Base-by-base conservation (phyloP, 2,888 invertebrate species). In the Entomobrya proxima region DNA sequence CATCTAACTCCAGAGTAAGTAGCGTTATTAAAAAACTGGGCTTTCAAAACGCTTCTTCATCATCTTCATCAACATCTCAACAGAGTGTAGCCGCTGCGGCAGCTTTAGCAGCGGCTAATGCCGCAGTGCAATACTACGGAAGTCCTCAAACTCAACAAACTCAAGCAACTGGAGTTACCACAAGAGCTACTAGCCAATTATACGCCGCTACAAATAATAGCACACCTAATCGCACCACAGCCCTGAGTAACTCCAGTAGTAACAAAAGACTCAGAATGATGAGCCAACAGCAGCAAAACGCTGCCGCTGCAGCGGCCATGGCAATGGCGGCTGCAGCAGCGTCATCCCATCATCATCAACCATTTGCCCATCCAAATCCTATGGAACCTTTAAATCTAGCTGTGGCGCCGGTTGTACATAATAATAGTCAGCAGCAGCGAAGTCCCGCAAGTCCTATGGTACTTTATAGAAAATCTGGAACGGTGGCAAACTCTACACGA, bases 221-320 rank as follows among this genome's bases (percentile, higher is more conserved):
- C n/a, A n/a, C n/a, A n/a, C n/a, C n/a, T n/a, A n/a, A n/a, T n/a
- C n/a, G n/a, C n/a, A n/a, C n/a, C n/a, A n/a, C n/a, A n/a, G n/a
- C n/a, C n/a, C n/a, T n/a, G n/a, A n/a, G n/a, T n/a, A 86, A 81
- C 30, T 61, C 86, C 15, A 81, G 76, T n/a, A n/a, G n/a, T 35
- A 86, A 87, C 77, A 89, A 89, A 72, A 78, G 89, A 58, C 88
- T 89, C 13, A 82, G 89, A 75, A 89, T 89, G 88, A 89, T 88
- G 88, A 88, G 77, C 76, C 88, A 89, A 83, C 87, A 87, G n/a
- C 72, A 82, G 30, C 86, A 86, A 74, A 78, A 77, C 44, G 61
- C 58, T 32, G 61, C 58, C 5, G 74, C 35, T 11, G 75, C 74
- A 3, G 61, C 47, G 11, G 78, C 79, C 30, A 67, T 77, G 7